Conservation (phyloP, 2,888 invertebrate genomes). For the Ischnura elegans region DNA sequence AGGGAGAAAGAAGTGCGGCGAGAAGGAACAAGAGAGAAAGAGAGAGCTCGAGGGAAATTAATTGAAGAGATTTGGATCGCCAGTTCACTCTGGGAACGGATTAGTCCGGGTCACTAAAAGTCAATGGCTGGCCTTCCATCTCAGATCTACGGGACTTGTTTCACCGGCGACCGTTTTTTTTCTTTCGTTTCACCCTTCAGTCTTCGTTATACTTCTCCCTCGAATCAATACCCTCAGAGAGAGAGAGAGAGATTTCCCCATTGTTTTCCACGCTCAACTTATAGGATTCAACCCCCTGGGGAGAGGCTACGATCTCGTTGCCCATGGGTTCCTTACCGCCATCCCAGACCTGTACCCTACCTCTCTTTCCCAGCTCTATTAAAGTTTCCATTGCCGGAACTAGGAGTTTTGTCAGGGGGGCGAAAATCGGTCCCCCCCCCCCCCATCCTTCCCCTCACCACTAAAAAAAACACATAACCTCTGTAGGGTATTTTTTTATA, state of each 20-base stretch:
- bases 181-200: neutral
- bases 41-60: constrained; percentile 5
- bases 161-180: neutral
- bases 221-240: neutral
- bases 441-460: neutral
- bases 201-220: neutral
- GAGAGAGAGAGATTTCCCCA: neutral
- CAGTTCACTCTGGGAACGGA: neutral
- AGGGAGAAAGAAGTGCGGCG: neutral
- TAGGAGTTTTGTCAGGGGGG: no score
- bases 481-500: no score
- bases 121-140: constrained; percentile 47
- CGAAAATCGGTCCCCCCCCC: neutral
- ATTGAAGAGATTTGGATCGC: constrained; percentile 55
- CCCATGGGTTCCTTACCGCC: neutral
- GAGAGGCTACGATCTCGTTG: neutral
- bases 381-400: neutral
- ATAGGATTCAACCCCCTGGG: neutral
- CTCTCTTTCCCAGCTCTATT: neutral
- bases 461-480: no score
- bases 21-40: neutral
- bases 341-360: neutral
- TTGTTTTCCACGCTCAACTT: neutral
- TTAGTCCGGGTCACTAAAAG: constrained; percentile 41
- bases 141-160: neutral